phyloP scores from a whole-genome alignment of 2,888 invertebrate genomes.

The Timema podura region DNA sequence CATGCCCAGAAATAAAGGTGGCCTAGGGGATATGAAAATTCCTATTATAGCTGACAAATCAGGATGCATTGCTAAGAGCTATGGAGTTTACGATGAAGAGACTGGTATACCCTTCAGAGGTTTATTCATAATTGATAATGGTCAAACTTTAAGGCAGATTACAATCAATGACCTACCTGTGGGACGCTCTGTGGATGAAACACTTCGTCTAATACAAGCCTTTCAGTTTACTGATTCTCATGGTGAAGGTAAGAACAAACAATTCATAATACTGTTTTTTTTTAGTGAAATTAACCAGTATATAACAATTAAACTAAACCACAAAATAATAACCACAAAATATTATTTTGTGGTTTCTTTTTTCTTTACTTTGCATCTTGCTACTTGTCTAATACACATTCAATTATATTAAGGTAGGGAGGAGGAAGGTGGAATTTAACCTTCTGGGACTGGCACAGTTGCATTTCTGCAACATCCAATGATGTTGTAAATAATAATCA shows the following conservation, averaged over 20 bases:
- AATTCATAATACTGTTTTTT: too few species aligned
- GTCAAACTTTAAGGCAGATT: slow-evolving; percentile 84
- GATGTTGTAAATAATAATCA: too few species aligned
- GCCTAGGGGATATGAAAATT: slow-evolving; percentile 90
- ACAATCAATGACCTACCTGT: slow-evolving; percentile 97
- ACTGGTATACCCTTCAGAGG: slow-evolving; percentile 91
- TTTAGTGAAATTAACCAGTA: too few species aligned
- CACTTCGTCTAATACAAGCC: slow-evolving; percentile 89
- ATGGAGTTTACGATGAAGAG: slow-evolving; percentile 88
- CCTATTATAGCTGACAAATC: slow-evolving; percentile 93
- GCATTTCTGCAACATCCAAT: too few species aligned
- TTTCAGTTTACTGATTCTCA: slow-evolving; percentile 94
- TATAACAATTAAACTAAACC: too few species aligned
- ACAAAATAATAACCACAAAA: too few species aligned
- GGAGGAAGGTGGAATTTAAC: too few species aligned
- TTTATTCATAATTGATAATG: slow-evolving; percentile 70
- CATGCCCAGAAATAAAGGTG: slow-evolving; percentile 90
- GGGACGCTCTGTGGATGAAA: slow-evolving; percentile 89
- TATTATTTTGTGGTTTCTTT: too few species aligned
- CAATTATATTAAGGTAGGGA: too few species aligned
- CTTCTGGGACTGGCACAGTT: too few species aligned
- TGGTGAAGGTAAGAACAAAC: slow-evolving; percentile 61
- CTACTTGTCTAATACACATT: too few species aligned
- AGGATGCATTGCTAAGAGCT: slow-evolving; percentile 75
- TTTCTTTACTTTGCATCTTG: too few species aligned